A percentile compares a stretch with the other conserved stretches of the same genome.
These are phyloP conservation scores for Leptinotarsa haldemani DNA, from an alignment of 2,888 invertebrate species.

Conservation along the genomic window DNA sequence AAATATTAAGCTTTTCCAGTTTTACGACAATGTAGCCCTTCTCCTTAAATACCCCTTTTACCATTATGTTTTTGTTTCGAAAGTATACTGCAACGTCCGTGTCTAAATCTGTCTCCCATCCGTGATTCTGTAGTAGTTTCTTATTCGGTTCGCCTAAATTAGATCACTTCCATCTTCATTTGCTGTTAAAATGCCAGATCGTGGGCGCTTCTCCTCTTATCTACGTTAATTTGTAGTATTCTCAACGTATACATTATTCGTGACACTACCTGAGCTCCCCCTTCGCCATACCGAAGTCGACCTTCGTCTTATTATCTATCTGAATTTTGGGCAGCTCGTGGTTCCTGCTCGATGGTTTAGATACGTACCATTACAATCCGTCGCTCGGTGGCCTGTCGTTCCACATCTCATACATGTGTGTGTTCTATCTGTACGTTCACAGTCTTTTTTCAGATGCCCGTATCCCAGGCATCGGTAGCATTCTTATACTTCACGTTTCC, in stretches of 20 bases:
- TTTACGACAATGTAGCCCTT: slow-evolving; percentile 14
- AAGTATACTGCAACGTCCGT: slow-evolving; percentile 27
- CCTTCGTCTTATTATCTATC: background rate
- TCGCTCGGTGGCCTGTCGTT: background rate
- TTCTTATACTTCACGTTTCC: background rate
- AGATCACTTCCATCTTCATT: background rate
- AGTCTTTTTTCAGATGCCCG: background rate
- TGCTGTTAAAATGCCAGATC: background rate
- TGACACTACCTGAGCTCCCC: background rate
- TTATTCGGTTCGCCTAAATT: background rate
- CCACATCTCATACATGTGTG: background rate
- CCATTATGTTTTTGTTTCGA: slow-evolving; percentile 27
- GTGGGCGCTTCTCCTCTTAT: background rate
- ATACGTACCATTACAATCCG: background rate
- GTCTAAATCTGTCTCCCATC: slow-evolving; percentile 26
- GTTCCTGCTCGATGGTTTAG: background rate
- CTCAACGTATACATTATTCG: background rate
- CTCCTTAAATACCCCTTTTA: background rate
- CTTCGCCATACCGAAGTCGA: background rate
- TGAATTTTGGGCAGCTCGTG: background rate
- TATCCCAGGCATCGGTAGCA: background rate
- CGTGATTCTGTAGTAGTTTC: background rate
- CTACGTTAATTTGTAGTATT: background rate
- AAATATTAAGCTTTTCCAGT: too few species aligned
- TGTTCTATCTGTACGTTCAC: background rate